Evolutionary conservation across 2,888 invertebrate species (phyloP), one percentile per base, ranked within the genome.

Genomic region (Doris montereyensis): DNA sequence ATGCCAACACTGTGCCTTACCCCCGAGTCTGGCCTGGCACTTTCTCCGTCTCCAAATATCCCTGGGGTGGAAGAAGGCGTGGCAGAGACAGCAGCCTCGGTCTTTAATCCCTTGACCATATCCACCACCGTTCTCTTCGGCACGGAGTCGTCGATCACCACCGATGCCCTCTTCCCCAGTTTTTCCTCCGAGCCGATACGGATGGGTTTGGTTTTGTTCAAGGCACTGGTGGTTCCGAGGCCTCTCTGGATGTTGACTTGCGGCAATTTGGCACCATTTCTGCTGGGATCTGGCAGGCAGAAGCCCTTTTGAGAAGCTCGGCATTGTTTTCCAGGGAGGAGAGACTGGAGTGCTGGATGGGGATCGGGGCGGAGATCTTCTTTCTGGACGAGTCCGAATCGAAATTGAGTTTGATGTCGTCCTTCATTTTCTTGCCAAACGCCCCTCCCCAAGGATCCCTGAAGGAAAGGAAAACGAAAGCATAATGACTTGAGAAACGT

Each of bases 391-490:
- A 82, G 17, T 81, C 84, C 8, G 79, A 81, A 68, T 85, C 83
- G 52, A 83, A 82, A 17, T 80, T 82, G 62, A 84, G 81, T 41
- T 84, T 82, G 76, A 89, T 77, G 71, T 88, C 89, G 24, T 87
- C 86, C 80, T 87, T 86, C 10, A 87, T 85, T 82, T 88, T 89
- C 81, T 86, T 87, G 3, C 90, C 89, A 83, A 90, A 87, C 58
- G 90, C 90, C 68, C n/a, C 89, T 82, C 24, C 90, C 89, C 24
- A 90, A 81, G 34, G 90, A 90, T 68, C 89, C 89, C 88, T 89
- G 84, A 71, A 84, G 84, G 72, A 57, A 76, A 35, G 65, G 74
- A n/a, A n/a, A n/a, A n/a, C n/a, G n/a, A n/a, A n/a, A n/a, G n/a
- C n/a, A n/a, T n/a, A n/a, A n/a, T n/a, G n/a, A n/a, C n/a, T n/a